Base-by-base conservation (phyloP, 2,113 vertebrate genomes). In the Thunnus maccoyii region DNA sequence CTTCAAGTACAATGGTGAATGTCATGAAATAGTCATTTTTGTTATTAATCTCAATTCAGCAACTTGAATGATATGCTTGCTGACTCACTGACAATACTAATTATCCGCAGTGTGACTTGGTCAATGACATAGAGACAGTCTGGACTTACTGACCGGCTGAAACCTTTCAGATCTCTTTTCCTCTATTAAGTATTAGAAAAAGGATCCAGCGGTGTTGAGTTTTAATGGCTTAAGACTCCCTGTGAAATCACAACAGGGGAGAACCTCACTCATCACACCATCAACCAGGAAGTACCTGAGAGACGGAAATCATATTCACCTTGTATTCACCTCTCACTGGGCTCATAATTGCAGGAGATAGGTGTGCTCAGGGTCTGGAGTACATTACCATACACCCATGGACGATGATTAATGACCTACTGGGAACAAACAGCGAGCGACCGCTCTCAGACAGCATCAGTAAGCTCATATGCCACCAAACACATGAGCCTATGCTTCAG, bases 391-490 rank as follows among this genome's bases (percentile, higher is more conserved):
- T 88, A 83, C 82, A 81, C 82, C 91, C 84, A 56, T 83, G 85
- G 90, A 92, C 85, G 48, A 82, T 94, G 94, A 95, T 94, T 94
- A 94, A 96, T 94, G 91, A 84, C 87, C 83, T 80, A 12, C 84
- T 66, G 73, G 89, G 91, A 88, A 84, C 83, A 76, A 93, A 83
- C 88, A 87, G 92, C 76, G 17, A 88, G 88, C 48, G 51, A 67
- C 72, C 22, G 41, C 84, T 80, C 76, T 91, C 90, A 82, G 62
- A 74, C 80, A 48, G 89, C 3, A 73, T 81, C 69, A 22, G 3
- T 56, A 30, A 74, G 82, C 87, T 87, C 64, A 74, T 81, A 60
- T 20, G 68, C 41, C 66, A 82, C 78, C 51, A 82, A 50, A 70
- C 67, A 67, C 70, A 64, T 55, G 18, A 71, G 52, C 72, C 22